Evolutionary conservation across 2,888 invertebrate species (phyloP).

Genomic region (Drosophila engyochracea): DNA sequence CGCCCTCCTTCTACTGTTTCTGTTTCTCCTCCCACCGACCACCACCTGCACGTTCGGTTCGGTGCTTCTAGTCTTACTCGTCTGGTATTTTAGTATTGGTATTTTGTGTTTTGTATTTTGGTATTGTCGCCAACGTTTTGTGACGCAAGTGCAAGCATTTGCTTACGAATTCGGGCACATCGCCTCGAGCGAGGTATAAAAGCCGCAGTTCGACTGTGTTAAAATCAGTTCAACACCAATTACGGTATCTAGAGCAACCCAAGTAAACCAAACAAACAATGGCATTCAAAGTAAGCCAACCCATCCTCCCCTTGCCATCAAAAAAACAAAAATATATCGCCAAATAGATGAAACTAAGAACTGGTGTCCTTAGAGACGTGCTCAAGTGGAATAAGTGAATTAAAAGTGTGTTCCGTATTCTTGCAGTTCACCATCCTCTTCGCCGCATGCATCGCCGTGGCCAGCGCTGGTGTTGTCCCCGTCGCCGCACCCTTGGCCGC

Average conservation of each 20-base stretch:
- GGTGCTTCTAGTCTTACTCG: slow-evolving; percentile 72
- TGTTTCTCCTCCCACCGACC: neutral
- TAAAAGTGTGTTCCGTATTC: slow-evolving; percentile 31
- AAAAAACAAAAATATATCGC: neutral
- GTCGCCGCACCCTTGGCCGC: slow-evolving; percentile 79
- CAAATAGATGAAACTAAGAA: slow-evolving; percentile 17
- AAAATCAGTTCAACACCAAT: slow-evolving; percentile 83
- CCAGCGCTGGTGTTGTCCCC: slow-evolving; percentile 80
- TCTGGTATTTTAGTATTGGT: slow-evolving; percentile 39
- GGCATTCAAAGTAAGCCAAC: slow-evolving; percentile 84
- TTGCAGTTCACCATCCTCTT: slow-evolving; percentile 81
- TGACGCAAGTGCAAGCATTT: slow-evolving; percentile 72
- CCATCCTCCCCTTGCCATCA: neutral
- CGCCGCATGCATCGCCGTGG: slow-evolving; percentile 81
- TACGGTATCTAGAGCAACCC: slow-evolving; percentile 84
- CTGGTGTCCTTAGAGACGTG: slow-evolving; percentile 7
- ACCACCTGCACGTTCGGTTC: slow-evolving; percentile 15
- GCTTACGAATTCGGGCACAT: slow-evolving; percentile 57
- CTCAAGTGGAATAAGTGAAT: slow-evolving; percentile 16
- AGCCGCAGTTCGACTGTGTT: slow-evolving; percentile 71
- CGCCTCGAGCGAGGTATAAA: slow-evolving; percentile 76
- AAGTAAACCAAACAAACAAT: slow-evolving; percentile 62
- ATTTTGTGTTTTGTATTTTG: slow-evolving; percentile 48
- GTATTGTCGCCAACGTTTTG: slow-evolving; percentile 61
- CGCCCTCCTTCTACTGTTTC: slow-evolving; percentile 11